Conservation (phyloP, 1,140 invertebrate genomes). For the Bombus ignitus region DNA sequence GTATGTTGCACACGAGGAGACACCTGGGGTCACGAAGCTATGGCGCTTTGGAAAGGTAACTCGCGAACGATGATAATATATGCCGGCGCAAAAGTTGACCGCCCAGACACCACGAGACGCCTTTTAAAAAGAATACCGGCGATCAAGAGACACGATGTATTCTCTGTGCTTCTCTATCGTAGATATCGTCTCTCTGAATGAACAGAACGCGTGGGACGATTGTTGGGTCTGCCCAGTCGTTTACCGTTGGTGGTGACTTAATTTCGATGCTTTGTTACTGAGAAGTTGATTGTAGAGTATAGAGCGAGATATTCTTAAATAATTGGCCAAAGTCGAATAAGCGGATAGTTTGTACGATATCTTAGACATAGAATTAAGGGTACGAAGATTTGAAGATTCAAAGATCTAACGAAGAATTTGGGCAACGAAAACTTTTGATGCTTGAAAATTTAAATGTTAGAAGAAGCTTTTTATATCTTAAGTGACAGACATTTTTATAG, state of each 20-base stretch:
- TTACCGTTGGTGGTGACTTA: constrained; percentile 57
- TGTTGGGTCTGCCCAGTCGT: constrained; percentile 54
- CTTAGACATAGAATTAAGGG: too few species aligned
- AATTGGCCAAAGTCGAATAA: too few species aligned
- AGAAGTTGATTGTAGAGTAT: too few species aligned
- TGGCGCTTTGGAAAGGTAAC: constrained; percentile 52
- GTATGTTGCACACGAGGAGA: neutral
- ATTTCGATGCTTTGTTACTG: constrained; percentile 20
- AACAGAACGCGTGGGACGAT: constrained; percentile 52
- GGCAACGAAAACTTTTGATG: neutral
- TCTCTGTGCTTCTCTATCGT: neutral
- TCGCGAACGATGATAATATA: constrained; percentile 56
- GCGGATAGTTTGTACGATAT: too few species aligned
- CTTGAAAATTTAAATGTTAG: neutral
- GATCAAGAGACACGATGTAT: neutral
- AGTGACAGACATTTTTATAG: too few species aligned
- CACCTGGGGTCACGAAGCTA: constrained; percentile 40
- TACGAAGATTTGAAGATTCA: neutral
- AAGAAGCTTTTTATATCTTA: too few species aligned
- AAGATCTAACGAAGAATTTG: neutral
- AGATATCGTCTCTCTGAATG: constrained; percentile 15
- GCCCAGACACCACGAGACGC: constrained; percentile 46
- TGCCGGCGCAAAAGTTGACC: constrained; percentile 45
- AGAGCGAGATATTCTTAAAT: too few species aligned
- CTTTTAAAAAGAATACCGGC: constrained; percentile 52